Conservation (phyloP, 1,140 invertebrate genomes). For the Psix sp. region DNA sequence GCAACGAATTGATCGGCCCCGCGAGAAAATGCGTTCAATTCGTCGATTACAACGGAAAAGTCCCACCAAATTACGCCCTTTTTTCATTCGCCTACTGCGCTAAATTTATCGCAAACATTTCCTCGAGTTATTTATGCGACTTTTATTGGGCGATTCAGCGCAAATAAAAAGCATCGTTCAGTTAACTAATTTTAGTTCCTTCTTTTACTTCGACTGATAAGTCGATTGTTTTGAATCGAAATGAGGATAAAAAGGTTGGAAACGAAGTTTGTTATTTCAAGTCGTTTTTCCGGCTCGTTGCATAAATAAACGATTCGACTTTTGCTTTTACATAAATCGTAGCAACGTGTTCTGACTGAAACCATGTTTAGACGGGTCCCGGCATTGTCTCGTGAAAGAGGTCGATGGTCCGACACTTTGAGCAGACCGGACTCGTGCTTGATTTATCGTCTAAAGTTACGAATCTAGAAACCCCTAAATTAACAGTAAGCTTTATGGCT, state of each 20-base stretch:
- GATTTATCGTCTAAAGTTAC: constrained; percentile 59
- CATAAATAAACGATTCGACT: constrained; percentile 53
- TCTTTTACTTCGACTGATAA: too few species aligned
- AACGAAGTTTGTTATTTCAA: constrained; percentile 18
- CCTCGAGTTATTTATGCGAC: not conserved
- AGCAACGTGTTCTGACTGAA: constrained; percentile 50
- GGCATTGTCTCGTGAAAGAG: constrained; percentile 57
- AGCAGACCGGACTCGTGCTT: constrained; percentile 54
- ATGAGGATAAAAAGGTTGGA: constrained; percentile 1
- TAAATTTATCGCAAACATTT: constrained; percentile 4
- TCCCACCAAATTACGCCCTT: constrained; percentile 27
- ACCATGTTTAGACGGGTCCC: constrained; percentile 49
- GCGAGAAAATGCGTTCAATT: constrained; percentile 27
- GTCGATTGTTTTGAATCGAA: not conserved
- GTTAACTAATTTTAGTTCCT: too few species aligned
- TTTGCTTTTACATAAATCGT: constrained; percentile 57
- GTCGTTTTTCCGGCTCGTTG: constrained; percentile 32
- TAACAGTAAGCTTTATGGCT: constrained; percentile 58
- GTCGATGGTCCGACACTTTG: constrained; percentile 54
- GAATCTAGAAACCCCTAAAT: constrained; percentile 59
- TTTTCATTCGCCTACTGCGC: constrained; percentile 8
- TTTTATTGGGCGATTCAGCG: not conserved
- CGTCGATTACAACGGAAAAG: constrained; percentile 25
- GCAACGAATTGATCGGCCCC: constrained; percentile 32
- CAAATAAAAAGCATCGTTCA: not conserved